These are phyloP conservation scores for Mellilla xanthometata DNA, from an alignment of 2,888 invertebrate species.

Conservation along the genomic window DNA sequence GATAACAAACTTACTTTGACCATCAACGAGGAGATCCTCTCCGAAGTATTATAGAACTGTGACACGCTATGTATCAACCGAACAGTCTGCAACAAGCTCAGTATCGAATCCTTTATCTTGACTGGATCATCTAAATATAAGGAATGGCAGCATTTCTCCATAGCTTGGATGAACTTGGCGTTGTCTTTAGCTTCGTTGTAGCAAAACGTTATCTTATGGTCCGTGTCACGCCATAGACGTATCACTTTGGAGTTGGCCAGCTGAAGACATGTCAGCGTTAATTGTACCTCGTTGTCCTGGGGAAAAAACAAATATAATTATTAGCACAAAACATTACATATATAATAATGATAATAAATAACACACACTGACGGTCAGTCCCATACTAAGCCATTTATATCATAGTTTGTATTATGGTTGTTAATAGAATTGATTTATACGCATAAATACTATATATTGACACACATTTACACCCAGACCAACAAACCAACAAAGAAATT, in stretches of 20 bases:
- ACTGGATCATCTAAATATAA: slow-evolving; percentile 96
- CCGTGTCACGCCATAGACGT: slow-evolving; percentile 91
- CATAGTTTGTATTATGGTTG: too few species aligned
- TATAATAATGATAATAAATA: too few species aligned
- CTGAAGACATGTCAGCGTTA: slow-evolving; percentile 89
- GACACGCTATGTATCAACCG: slow-evolving; percentile 96
- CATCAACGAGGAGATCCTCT: slow-evolving; percentile 97
- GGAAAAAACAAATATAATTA: slow-evolving; percentile 5
- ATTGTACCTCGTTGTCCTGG: slow-evolving; percentile 88
- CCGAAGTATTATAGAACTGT: slow-evolving; percentile 97
- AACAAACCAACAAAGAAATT: too few species aligned
- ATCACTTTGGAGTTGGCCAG: slow-evolving; percentile 90
- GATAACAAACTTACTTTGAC: slow-evolving; percentile 88
- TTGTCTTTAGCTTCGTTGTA: slow-evolving; percentile 98
- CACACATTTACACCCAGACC: too few species aligned
- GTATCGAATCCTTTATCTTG: slow-evolving; percentile 94
- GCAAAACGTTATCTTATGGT: slow-evolving; percentile 95
- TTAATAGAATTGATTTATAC: too few species aligned
- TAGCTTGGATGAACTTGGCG: slow-evolving; percentile 94
- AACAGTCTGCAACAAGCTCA: slow-evolving; percentile 95
- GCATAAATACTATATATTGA: too few species aligned
- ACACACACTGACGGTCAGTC: too few species aligned
- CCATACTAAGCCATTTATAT: too few species aligned
- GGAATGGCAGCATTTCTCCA: slow-evolving; percentile 97
- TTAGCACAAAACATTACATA: too few species aligned